Conservation (phyloP, 2,888 invertebrate species). For the Cephus pulcher region DNA sequence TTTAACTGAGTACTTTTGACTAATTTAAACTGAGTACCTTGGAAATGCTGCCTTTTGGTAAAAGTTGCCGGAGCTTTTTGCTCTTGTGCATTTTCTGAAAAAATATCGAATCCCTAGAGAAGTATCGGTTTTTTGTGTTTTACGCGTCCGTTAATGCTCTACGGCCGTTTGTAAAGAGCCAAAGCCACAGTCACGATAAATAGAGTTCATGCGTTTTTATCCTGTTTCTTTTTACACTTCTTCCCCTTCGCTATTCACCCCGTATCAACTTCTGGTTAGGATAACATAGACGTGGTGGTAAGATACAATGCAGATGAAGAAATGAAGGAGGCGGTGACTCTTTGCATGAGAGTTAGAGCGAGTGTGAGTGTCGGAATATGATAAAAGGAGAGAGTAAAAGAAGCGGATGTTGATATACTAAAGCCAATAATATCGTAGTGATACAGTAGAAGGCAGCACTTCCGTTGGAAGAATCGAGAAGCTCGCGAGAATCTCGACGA, state of each 20-base stretch:
- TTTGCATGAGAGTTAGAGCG: neutral
- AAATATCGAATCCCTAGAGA: constrained; percentile 65
- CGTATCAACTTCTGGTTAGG: neutral
- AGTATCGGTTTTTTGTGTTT: constrained; percentile 49
- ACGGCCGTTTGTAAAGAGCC: neutral
- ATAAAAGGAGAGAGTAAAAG: neutral
- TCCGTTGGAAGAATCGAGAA: constrained; percentile 25
- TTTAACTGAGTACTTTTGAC: constrained; percentile 24
- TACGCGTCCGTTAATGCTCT: neutral
- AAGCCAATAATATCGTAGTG: neutral
- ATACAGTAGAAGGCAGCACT: constrained; percentile 40
- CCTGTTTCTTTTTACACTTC: neutral
- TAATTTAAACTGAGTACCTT: constrained; percentile 68
- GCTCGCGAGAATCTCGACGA: neutral
- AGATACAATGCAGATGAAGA: neutral
- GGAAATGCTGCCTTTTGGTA: constrained; percentile 74
- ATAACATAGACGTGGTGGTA: neutral
- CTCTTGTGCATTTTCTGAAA: constrained; percentile 77
- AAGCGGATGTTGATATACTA: neutral
- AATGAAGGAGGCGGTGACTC: neutral
- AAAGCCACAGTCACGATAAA: neutral
- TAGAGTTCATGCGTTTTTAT: neutral
- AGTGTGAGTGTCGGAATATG: neutral
- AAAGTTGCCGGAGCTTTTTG: constrained; percentile 73
- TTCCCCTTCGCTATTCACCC: neutral